Base-by-base conservation (phyloP, 2,888 invertebrate genomes). In the Nebria brevicollis region DNA sequence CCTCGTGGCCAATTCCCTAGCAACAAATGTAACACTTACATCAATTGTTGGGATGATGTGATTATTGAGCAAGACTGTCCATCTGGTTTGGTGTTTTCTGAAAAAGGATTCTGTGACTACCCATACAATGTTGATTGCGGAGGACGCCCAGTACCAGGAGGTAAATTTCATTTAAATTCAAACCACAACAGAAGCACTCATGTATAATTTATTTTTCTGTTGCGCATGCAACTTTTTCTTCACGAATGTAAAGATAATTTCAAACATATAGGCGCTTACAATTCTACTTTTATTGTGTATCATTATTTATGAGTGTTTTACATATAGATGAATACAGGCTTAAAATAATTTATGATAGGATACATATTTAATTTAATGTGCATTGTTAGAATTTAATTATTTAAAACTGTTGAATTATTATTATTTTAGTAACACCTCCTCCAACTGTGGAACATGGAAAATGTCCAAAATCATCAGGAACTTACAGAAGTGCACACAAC, bases 31-130 rank as follows among this genome's bases (percentile, higher is more conserved):
- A 91, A 91, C 68, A 92, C 91, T 84, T 94, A 93, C 86, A 85
- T 94, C 13, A 94, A 94, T 87, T 94, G 94, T 86, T 94, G 94
- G 94, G 93, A 94, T 84, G 94, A 93, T 0, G 90, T 91, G 84
- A 93, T 92, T 0, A 90, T 92, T 34, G 94, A 94, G 84, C 92
- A 94, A 86, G 90, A 91, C 25, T 94, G 94, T 83, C 93, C 94
- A 0, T 88, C 89, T 10, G 93, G 92, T 0, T 86, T 94, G 4
- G 86, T 93, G 65, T 94, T 94, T 87, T 92, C 93, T 0, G 89
- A 90, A 70, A 91, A 90, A 1, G 87, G 89, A 77, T 92, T 91
- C 84, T 94, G 94, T 82, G 94, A 94, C 85, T 94, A 92, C 85
- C 89, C 91, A 0, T 89, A 91, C 83, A 93, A 92, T 84, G 94